These are phyloP conservation scores for Acanthopleura granulata DNA, from an alignment of 2,888 invertebrate genomes.

Conservation along the genomic window DNA sequence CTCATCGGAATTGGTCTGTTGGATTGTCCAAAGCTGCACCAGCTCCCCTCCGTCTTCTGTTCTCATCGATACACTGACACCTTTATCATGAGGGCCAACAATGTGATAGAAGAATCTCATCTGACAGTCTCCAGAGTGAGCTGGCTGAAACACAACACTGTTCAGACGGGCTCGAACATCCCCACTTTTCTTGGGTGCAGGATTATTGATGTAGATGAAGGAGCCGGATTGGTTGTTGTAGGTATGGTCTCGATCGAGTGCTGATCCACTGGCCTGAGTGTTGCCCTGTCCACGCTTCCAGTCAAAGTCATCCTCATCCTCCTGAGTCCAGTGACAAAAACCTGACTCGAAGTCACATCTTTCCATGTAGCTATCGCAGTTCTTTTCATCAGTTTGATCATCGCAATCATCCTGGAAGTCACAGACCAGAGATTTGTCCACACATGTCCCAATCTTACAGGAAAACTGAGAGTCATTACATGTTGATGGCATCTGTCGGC, in stretches of 20 bases:
- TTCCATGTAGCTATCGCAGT: slow-evolving; percentile 42
- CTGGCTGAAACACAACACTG: slow-evolving; percentile 43
- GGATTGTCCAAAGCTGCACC: not conserved
- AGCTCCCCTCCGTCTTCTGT: slow-evolving; percentile 40
- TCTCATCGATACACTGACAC: slow-evolving; percentile 53
- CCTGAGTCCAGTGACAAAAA: slow-evolving; percentile 59
- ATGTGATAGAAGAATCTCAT: slow-evolving; percentile 63
- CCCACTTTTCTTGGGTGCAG: slow-evolving; percentile 40
- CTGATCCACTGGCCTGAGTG: slow-evolving; percentile 53
- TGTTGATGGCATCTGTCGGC: slow-evolving; percentile 20
- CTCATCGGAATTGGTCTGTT: slow-evolving; percentile 17
- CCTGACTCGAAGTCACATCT: slow-evolving; percentile 60
- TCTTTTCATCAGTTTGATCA: slow-evolving; percentile 58
- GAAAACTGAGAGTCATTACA: slow-evolving; percentile 68
- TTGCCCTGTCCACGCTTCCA: slow-evolving; percentile 53
- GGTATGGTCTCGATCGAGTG: slow-evolving; percentile 58
- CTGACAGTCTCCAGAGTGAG: slow-evolving; percentile 40
- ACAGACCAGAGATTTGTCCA: slow-evolving; percentile 57
- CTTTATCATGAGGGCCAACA: slow-evolving; percentile 53
- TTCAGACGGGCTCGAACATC: slow-evolving; percentile 47
- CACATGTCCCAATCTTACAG: slow-evolving; percentile 69
- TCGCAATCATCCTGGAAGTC: slow-evolving; percentile 62
- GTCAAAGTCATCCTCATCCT: slow-evolving; percentile 56
- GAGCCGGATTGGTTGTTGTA: slow-evolving; percentile 54
- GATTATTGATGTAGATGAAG: slow-evolving; percentile 59